Evolutionary conservation across 2,888 invertebrate genomes (phyloP), one percentile per base, ranked within the genome.

Genomic region (Cryptops parisi): DNA sequence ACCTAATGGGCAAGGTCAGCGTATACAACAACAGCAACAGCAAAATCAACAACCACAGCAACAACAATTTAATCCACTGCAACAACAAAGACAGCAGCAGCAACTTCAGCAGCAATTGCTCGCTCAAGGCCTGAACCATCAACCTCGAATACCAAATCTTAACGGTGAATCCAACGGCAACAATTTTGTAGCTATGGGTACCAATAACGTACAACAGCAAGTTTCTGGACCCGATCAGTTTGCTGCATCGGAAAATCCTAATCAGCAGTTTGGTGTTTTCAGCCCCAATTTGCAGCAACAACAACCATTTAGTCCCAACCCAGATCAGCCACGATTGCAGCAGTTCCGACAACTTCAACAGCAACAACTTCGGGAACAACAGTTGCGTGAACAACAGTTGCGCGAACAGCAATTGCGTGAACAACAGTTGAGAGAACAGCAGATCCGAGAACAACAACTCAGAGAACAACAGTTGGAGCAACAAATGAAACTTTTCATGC

Each of bases 361-460:
- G 38, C 5, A 41, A 6, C 43, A 17, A 41, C 43, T 19, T n/a
- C 12, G 19, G 12, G 5, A 12, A 17, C 43, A 41, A 41, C 5
- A 12, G 17, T 41, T 19, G 19, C 12, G 21, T 41, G 15, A 41
- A 17, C 43, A 41, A 41, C n/a, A 41, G 17, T n/a, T 41, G 5
- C n/a, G n/a, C n/a, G 15, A 41, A 41, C 43, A 41, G 21, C 15
- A 19, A 12, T 41, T 19, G 43, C 17, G 5, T 9, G 19, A 41
- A 41, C 43, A 41, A n/a, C 43, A 41, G 17, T 4, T 2, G 4
- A 15, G 25, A 19, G 25, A 44, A 24, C 44, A 44, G 25, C 44
- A 44, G 25, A 24, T 44, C n/a, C 46, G 27, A 46, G 46, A 27
- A 2, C 47, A 17, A 46, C 47, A 46, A 25, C n/a, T n/a, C n/a